Percentiles rank a stretch among this genome's conserved stretches.
These are phyloP conservation scores for Sisyra terminalis DNA, from an alignment of 2,888 invertebrate species.

Conservation along the genomic window DNA sequence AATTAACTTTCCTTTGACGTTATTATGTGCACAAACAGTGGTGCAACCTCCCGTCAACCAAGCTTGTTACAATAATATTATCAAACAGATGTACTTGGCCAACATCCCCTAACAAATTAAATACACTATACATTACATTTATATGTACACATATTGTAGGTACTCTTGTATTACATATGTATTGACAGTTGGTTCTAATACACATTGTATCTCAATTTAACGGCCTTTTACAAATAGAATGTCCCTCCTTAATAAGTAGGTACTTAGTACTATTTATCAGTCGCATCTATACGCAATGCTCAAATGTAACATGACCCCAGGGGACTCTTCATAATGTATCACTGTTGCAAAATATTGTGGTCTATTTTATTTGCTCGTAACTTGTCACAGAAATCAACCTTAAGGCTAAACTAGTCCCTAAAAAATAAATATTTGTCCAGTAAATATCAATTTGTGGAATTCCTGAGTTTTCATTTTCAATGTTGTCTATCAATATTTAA, in stretches of 20 bases:
- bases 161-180: too few species aligned
- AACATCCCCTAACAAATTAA: too few species aligned
- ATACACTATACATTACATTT: too few species aligned
- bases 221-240: constrained; percentile 2
- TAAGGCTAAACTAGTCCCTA: too few species aligned
- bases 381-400: neutral
- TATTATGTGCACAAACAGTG: neutral
- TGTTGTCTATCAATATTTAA: too few species aligned
- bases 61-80: too few species aligned
- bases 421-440: too few species aligned
- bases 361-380: neutral
- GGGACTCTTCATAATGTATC: constrained; percentile 1
- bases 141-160: too few species aligned
- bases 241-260: neutral
- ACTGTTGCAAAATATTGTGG: constrained; percentile 2
- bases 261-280: neutral
- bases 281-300: neutral
- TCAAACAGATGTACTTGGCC: too few species aligned
- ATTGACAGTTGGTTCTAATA: neutral
- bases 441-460: too few species aligned
- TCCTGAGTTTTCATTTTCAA: too few species aligned
- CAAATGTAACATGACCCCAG: neutral
- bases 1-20: neutral
- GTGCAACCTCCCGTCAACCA: neutral
- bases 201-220: constrained; percentile 2